phyloP scores from a whole-genome alignment of 1,140 invertebrate genomes.

The Chrysoperla carnea region DNA sequence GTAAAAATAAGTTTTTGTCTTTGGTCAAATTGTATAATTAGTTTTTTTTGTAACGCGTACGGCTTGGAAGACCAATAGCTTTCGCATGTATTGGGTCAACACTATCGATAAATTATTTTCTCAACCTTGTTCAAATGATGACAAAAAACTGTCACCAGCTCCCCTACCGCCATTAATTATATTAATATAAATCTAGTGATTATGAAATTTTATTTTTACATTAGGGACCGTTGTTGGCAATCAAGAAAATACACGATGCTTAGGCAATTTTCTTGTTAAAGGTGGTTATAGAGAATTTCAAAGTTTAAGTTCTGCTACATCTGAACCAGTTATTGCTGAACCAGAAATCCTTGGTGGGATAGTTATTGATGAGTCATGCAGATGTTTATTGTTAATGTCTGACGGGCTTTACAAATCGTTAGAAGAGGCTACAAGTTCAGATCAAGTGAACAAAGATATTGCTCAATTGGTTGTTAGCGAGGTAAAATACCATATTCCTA shows the following conservation, averaged over 20 bases:
- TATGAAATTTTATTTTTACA: not conserved
- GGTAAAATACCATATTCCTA: slow-evolving; percentile 19
- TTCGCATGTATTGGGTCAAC: too few relatives aligned
- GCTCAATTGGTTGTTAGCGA: slow-evolving; percentile 62
- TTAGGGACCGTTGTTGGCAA: slow-evolving; percentile 44
- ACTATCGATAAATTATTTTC: too few relatives aligned
- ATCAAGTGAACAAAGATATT: slow-evolving; percentile 65
- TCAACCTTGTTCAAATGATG: too few relatives aligned
- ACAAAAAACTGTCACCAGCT: too few relatives aligned
- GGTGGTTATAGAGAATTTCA: slow-evolving; percentile 73
- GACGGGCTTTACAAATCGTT: slow-evolving; percentile 69
- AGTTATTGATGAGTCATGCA: slow-evolving; percentile 57
- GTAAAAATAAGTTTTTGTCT: too few relatives aligned
- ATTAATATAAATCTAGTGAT: not conserved
- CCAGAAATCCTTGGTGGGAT: slow-evolving; percentile 70
- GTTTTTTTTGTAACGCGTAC: too few relatives aligned
- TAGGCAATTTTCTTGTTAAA: slow-evolving; percentile 83
- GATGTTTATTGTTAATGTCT: slow-evolving; percentile 74
- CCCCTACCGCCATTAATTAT: too few relatives aligned
- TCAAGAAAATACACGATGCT: slow-evolving; percentile 56
- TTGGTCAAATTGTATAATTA: too few relatives aligned
- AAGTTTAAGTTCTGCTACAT: slow-evolving; percentile 38
- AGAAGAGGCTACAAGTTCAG: slow-evolving; percentile 59
- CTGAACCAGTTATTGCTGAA: slow-evolving; percentile 67
- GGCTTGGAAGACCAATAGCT: too few relatives aligned